Conservation (phyloP, 2,797 vertebrate species). For the Artibeus lituratus region DNA sequence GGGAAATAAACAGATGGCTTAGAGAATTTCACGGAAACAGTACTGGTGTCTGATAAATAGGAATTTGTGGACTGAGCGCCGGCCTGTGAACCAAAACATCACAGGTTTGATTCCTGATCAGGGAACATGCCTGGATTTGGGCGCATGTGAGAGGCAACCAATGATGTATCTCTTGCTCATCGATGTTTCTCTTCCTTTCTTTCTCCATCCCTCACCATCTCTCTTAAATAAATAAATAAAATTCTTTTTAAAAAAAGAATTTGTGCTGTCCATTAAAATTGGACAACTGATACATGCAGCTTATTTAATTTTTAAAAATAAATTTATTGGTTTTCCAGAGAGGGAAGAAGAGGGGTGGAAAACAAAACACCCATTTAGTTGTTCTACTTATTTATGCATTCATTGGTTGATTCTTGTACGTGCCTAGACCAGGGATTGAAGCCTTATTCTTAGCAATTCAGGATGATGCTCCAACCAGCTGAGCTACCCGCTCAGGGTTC, state of each 20-base stretch:
- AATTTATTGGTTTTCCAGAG: too few relatives aligned
- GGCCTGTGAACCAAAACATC: too few relatives aligned
- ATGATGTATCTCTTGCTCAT: too few relatives aligned
- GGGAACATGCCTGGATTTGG: too few relatives aligned
- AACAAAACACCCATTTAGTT: neutral
- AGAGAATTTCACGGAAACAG: neutral
- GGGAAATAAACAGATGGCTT: neutral
- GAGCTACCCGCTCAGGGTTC: neutral
- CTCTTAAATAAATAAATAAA: neutral
- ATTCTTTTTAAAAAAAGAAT: neutral
- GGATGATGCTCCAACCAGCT: neutral
- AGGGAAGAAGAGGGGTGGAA: neutral
- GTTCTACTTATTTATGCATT: neutral
- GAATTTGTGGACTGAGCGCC: neutral
- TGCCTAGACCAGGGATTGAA: neutral
- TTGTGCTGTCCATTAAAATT: neutral
- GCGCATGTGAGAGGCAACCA: too few relatives aligned
- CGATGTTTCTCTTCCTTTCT: too few relatives aligned
- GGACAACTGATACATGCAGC: neutral
- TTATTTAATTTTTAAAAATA: neutral
- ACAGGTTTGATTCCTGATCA: too few relatives aligned
- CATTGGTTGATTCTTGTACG: neutral
- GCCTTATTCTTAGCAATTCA: neutral
- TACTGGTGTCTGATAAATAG: neutral
- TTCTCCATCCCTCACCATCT: too few relatives aligned